A percentile compares a stretch with the other conserved stretches of the same genome.
Evolutionary conservation across 2,888 invertebrate species (phyloP).

Genomic region (Temnothorax ravouxi): DNA sequence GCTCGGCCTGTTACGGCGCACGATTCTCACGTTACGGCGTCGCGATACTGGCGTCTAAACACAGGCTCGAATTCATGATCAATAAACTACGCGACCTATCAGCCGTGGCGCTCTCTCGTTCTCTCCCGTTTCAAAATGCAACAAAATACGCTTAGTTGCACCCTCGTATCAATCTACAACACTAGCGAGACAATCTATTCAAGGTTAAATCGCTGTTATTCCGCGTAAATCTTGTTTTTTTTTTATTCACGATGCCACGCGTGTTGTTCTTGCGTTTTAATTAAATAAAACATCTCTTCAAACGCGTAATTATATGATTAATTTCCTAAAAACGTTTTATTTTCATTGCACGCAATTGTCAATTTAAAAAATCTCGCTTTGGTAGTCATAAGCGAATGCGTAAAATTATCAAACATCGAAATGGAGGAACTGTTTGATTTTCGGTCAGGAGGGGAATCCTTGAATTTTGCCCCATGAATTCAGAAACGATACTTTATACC

Average conservation of each 20-base stretch:
- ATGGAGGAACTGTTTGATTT: not conserved
- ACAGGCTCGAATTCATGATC: slow-evolving; percentile 75
- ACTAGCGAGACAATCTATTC: not conserved
- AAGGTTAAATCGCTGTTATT: too few relatives aligned
- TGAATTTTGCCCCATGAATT: too few relatives aligned
- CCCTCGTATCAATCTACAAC: slow-evolving; percentile 4
- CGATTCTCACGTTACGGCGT: slow-evolving; percentile 70
- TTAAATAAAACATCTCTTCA: not conserved
- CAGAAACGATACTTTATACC: not conserved
- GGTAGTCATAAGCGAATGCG: not conserved
- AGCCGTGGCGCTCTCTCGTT: slow-evolving; percentile 38
- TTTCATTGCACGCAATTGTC: not conserved
- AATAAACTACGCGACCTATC: slow-evolving; percentile 67
- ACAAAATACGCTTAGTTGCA: slow-evolving; percentile 45
- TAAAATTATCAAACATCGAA: not conserved
- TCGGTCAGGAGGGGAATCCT: too few relatives aligned
- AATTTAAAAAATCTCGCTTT: not conserved
- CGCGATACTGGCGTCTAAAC: slow-evolving; percentile 74
- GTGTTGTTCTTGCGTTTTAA: too few relatives aligned
- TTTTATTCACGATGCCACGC: too few relatives aligned
- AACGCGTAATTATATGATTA: not conserved
- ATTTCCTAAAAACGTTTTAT: not conserved
- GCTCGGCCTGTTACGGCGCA: slow-evolving; percentile 52
- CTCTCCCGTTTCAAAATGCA: slow-evolving; percentile 49
- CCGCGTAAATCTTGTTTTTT: too few relatives aligned